phyloP scores from a whole-genome alignment of 2,113 vertebrate species.

The Cacatua alba region DNA sequence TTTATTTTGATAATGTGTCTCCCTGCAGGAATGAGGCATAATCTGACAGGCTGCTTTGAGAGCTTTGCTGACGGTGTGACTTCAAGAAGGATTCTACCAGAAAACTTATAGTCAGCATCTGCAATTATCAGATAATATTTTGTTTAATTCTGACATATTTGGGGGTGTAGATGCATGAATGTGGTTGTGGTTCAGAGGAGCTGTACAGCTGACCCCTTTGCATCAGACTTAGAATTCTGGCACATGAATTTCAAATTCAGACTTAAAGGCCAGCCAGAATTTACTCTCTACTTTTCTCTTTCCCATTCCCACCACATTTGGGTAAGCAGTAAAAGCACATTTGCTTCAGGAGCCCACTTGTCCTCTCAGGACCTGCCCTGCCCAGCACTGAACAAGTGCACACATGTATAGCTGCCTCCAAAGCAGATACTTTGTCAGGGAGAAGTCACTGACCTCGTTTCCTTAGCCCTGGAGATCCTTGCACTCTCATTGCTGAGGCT shows the following conservation, averaged over 20 bases:
- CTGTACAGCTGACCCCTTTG: background rate
- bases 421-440: background rate
- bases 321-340: background rate
- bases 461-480: background rate
- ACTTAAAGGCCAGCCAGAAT: background rate
- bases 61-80: background rate
- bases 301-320: background rate
- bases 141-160: background rate
- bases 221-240: background rate
- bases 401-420: background rate
- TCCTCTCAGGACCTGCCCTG: background rate
- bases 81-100: background rate
- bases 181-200: background rate
- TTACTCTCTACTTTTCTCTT: background rate
- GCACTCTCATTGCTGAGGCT: background rate
- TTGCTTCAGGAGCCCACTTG: background rate
- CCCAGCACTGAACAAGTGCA: background rate
- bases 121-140: background rate
- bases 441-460: constrained; percentile 1
- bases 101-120: background rate
- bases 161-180: background rate
- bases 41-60: background rate
- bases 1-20: background rate
- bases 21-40: background rate
- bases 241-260: background rate